Evolutionary conservation across 2,113 vertebrate species (phyloP), one percentile per base, ranked within the genome.

Genomic region (Elanus axillaris): DNA sequence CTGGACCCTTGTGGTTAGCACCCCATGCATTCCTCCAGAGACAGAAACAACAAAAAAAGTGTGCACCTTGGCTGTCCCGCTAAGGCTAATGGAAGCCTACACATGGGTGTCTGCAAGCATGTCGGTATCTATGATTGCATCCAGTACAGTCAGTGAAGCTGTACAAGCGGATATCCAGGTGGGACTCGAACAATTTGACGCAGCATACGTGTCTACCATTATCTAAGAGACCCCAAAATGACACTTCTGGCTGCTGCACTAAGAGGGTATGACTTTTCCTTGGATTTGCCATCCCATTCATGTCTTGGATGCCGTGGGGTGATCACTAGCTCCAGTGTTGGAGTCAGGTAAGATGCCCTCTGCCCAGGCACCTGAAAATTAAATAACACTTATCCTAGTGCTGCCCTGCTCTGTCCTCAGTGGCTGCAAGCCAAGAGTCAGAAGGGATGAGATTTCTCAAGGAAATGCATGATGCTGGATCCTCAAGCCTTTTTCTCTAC

Each of bases 181-280:
- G 22, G 22, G 19, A 42, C 4, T 11, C 71, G 19, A 68, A 66
- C 0, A 1, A 58, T 16, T 15, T 58, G 63, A 23, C 56, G 47
- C 9, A 40, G 48, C 2, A 3, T 3, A 29, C 0, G 3, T 45
- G 4, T 63, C 75, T 38, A 27, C 2, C 13, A 12, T 4, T 25
- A 3, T 16, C 25, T 72, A 40, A 63, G n/a, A 58, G 59, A 42
- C 8, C 13, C 29, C 32, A 66, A 62, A 93, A 71, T n/a, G 32
- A 9, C n/a, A 26, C 12, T 43, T 62, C 5, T 32, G 47, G 53
- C 25, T 68, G 27, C 31, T 67, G 25, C 43, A 77, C 23, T 43
- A 77, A 23, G 48, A 83, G 2, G 3, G 6, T 27, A 29, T 42
- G 63, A 34, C 11, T 50, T 58, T 34, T 64, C 48, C 55, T 76